Base-by-base conservation (phyloP, 2,113 vertebrate genomes). In the Myotis lucifugus region DNA sequence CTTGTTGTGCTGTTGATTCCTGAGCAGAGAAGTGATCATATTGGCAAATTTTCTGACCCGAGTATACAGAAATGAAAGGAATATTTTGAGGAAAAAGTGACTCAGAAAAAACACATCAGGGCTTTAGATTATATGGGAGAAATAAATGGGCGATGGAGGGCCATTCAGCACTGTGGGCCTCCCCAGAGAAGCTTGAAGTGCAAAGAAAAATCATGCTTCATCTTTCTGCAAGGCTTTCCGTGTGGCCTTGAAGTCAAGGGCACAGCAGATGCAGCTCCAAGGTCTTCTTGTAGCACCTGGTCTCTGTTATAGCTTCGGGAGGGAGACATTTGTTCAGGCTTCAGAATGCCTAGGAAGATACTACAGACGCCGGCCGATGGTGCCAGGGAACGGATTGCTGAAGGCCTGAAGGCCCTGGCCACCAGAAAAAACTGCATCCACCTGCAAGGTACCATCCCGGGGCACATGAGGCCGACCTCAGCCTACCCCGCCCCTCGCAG, bases 221-320 rank as follows among this genome's bases (percentile, higher is more conserved):
- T 67, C 17, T 72, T 56, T 56, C 54, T 56, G 54, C 59, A 59
- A 59, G 56, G 56, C 56, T 23, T 23, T 59, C 56, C 56, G 12
- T 1, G 17, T 37, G 67, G 69, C 91, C 78, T 87, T 95, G 40
- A 91, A 87, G 79, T 90, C 79, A 61, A 97, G 93, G 93, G 48
- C 84, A 50, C 2, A 1, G 19, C 66, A 85, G 79, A 87, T 23
- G 29, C 21, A 18, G 42, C 50, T 76, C 79, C 84, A 14, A 79
- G 42, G 34, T 82, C 12, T 18, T 34, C 52, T 85, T 69, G 76
- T 40, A 90, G 72, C 5, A 0, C 72, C 96, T 64, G 48, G 25
- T 73, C 67, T 85, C 34, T 69, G 32, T 42, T 46, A 59, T 6
- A 54, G 40, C 84, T 96, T 95, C 17, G 8, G 82, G 70, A 81